Evolutionary conservation across 2,113 vertebrate genomes (phyloP).

Genomic region (Sinocyclocheilus anshuiensis): DNA sequence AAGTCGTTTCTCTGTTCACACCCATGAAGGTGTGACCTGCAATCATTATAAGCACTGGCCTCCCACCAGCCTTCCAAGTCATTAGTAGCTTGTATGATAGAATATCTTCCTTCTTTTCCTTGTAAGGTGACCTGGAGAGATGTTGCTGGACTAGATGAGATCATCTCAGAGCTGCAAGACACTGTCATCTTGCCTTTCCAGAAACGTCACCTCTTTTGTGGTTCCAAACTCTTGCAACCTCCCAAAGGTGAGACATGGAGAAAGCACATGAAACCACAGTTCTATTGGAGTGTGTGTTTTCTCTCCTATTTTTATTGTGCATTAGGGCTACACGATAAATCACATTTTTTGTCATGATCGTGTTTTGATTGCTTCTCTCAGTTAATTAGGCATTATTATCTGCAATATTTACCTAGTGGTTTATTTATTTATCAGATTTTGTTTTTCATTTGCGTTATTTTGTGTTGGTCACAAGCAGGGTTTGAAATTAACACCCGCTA

Average conservation of each 20-base stretch:
- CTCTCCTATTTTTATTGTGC: too few relatives aligned
- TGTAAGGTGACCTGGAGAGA: conserved; percentile 78
- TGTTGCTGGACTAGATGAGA: conserved; percentile 79
- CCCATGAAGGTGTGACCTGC: neutral
- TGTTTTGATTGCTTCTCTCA: too few relatives aligned
- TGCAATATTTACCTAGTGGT: too few relatives aligned
- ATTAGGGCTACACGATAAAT: too few relatives aligned
- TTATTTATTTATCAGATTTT: too few relatives aligned
- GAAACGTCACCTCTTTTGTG: conserved; percentile 74
- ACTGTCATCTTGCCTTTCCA: conserved; percentile 81
- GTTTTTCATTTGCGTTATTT: too few relatives aligned
- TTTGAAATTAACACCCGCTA: too few relatives aligned
- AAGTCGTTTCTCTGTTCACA: neutral
- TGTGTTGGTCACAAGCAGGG: too few relatives aligned
- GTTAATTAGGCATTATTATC: too few relatives aligned
- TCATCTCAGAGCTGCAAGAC: conserved; percentile 78
- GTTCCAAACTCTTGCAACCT: conserved; percentile 80
- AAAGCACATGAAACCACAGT: neutral
- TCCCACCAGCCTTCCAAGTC: neutral
- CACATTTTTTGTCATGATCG: too few relatives aligned
- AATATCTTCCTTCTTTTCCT: neutral
- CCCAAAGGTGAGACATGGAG: conserved; percentile 73
- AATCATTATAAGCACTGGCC: neutral
- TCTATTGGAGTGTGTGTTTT: neutral
- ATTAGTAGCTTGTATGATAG: neutral